These are phyloP conservation scores for Pogona vitticeps DNA, from an alignment of 2,113 vertebrate genomes.

Conservation along the genomic window DNA sequence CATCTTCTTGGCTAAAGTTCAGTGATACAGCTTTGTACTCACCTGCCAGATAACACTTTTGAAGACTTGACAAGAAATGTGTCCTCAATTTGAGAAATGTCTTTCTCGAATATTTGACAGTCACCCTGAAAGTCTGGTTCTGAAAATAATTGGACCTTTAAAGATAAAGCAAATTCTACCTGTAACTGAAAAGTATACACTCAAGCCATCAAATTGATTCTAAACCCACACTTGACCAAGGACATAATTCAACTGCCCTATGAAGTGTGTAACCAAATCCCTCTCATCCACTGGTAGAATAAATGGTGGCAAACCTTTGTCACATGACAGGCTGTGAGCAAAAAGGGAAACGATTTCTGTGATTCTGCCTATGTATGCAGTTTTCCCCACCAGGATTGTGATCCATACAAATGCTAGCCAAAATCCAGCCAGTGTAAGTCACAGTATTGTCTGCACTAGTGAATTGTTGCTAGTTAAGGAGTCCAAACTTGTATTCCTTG, in stretches of 20 bases:
- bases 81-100: conserved; percentile 75
- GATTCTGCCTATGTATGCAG: no score
- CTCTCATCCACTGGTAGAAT: no score
- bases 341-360: no score
- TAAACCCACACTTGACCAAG: conserved; percentile 25
- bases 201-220: conserved; percentile 26
- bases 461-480: no score
- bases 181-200: background rate
- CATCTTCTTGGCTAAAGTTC: background rate
- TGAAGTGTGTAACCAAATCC: no score
- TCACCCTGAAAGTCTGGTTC: conserved; percentile 87
- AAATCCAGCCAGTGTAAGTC: no score
- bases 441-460: no score
- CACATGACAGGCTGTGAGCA: no score
- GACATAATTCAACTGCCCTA: background rate
- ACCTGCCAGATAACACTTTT: conserved; percentile 90
- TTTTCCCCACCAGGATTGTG: no score
- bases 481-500: no score
- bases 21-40: conserved; percentile 48
- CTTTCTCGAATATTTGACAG: conserved; percentile 81
- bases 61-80: conserved; percentile 87
- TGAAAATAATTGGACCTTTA: conserved; percentile 91
- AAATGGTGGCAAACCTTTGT: no score
- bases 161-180: conserved; percentile 46
- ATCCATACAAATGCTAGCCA: no score